These are phyloP conservation scores for Vollenhovia emeryi DNA, from an alignment of 1,140 invertebrate species.

Conservation along the genomic window DNA sequence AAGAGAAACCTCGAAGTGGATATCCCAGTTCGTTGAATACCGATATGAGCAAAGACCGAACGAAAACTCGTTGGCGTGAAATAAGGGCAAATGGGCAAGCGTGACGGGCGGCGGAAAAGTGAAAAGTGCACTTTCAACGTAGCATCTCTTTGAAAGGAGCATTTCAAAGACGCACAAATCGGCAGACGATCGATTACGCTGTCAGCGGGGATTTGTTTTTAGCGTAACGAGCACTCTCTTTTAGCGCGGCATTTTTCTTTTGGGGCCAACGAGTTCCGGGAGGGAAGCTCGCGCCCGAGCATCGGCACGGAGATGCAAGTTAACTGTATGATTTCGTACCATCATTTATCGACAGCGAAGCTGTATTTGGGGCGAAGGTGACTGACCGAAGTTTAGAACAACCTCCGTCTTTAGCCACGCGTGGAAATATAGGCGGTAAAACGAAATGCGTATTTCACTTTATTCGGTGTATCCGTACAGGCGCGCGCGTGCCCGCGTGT, in stretches of 20 bases:
- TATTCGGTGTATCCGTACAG: background rate
- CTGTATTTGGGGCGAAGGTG: conserved; percentile 37
- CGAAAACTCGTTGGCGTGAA: background rate
- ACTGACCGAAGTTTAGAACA: conserved; percentile 26
- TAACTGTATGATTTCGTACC: background rate
- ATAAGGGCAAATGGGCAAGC: background rate
- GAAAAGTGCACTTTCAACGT: background rate
- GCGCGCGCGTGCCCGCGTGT: background rate
- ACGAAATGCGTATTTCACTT: background rate
- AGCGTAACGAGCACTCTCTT: background rate
- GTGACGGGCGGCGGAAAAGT: background rate
- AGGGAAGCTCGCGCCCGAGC: background rate
- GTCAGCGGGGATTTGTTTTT: background rate
- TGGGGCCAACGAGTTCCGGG: background rate
- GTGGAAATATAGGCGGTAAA: background rate
- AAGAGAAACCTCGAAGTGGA: conserved; percentile 10
- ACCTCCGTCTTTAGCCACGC: background rate
- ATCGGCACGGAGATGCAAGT: background rate
- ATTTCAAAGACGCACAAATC: background rate
- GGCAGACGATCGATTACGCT: background rate
- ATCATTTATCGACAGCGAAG: conserved; percentile 19
- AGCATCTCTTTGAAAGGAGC: background rate
- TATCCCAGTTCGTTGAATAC: background rate
- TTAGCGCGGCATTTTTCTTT: background rate
- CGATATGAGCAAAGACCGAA: background rate